A percentile compares a stretch with the other conserved stretches of the same genome.
These are phyloP conservation scores for Carposina sasakii DNA, from an alignment of 1,140 invertebrate genomes.

Conservation along the genomic window DNA sequence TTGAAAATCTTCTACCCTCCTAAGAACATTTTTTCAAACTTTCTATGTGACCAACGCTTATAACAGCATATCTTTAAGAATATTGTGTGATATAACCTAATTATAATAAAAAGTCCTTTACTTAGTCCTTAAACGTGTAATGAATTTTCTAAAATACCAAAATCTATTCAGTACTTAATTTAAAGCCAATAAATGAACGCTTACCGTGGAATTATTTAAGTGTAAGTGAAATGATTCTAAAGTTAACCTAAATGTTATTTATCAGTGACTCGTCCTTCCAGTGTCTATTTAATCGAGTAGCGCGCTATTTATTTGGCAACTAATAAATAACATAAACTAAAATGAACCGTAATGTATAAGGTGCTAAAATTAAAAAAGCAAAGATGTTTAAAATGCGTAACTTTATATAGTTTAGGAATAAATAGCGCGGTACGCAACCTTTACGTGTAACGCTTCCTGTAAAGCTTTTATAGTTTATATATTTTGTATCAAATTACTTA, in stretches of 20 bases:
- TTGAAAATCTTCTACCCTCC: no score
- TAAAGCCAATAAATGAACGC: slow-evolving; percentile 45
- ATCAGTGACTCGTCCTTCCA: slow-evolving; percentile 41
- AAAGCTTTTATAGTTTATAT: no score
- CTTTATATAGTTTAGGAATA: no score
- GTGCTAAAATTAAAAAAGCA: slow-evolving; percentile 20
- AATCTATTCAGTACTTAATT: slow-evolving; percentile 66
- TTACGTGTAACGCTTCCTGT: no score
- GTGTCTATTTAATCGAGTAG: slow-evolving; percentile 1
- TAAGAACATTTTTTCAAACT: slow-evolving; percentile 43
- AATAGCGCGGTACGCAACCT: no score
- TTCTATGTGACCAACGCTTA: slow-evolving; percentile 64
- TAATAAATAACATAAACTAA: not conserved
- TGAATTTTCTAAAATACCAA: slow-evolving; percentile 47
- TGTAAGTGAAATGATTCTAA: slow-evolving; percentile 37
- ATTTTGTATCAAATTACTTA: no score
- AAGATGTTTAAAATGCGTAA: slow-evolving; percentile 1
- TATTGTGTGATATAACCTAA: slow-evolving; percentile 68
- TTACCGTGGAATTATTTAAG: slow-evolving; percentile 36
- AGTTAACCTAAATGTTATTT: slow-evolving; percentile 38
- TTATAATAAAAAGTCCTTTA: slow-evolving; percentile 52
- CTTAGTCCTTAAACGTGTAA: slow-evolving; percentile 44
- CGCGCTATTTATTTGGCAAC: slow-evolving; percentile 8
- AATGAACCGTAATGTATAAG: slow-evolving; percentile 10
- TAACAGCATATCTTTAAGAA: slow-evolving; percentile 65